Conservation (phyloP, 2,888 invertebrate species). For the Chalcis sispes region DNA sequence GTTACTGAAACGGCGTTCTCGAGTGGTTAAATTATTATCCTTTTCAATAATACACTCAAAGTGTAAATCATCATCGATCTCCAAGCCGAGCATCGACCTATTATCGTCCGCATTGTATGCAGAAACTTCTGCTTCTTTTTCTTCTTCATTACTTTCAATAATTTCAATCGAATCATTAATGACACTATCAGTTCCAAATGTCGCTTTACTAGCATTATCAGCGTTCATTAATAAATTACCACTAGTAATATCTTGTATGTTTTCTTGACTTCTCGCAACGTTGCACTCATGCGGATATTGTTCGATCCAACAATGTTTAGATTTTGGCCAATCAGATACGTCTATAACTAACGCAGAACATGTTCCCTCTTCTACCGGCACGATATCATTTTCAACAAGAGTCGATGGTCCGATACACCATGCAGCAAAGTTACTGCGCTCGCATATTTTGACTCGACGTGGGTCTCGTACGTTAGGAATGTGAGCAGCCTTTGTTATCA, state of each 20-base stretch:
- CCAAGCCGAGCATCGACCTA: conserved; percentile 17
- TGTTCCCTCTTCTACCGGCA: conserved; percentile 29
- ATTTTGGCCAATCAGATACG: conserved; percentile 16
- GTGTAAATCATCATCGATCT: not conserved
- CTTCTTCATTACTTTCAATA: no score
- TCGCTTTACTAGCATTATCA: no score
- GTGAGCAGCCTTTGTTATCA: not conserved
- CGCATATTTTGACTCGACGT: not conserved
- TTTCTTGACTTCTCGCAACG: not conserved
- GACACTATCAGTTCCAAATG: no score
- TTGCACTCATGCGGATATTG: conserved; percentile 46
- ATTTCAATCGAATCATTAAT: not conserved
- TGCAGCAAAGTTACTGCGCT: not conserved
- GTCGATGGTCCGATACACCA: conserved; percentile 1
- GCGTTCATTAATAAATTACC: no score
- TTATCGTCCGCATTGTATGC: not conserved
- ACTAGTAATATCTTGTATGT: no score
- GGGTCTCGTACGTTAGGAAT: conserved; percentile 41
- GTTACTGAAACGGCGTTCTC: not conserved
- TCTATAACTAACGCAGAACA: conserved; percentile 41
- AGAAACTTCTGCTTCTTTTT: not conserved
- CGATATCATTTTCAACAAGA: conserved; percentile 23
- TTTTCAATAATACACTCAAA: not conserved
- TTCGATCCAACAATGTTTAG: conserved; percentile 3
- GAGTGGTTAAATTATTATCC: not conserved